Base-by-base conservation (phyloP, 53 echinoderm and acorn worm species). In the Mesocentrotus franciscanus region DNA sequence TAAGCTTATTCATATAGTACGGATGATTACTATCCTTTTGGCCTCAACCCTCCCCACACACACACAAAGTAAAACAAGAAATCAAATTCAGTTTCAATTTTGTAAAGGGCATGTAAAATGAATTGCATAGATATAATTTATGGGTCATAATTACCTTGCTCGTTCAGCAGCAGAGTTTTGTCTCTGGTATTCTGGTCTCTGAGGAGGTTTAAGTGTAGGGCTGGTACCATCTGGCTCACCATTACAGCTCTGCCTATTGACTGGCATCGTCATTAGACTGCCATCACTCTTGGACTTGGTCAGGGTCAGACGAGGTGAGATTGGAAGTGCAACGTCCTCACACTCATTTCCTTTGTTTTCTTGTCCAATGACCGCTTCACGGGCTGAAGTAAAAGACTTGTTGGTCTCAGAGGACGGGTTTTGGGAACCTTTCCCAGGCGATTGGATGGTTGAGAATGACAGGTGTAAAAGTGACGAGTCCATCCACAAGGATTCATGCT, bases 361-460 rank as follows among this genome's bases (percentile, higher is more conserved):
- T 20, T 72, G 92, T 17, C 26, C 32, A n/a, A 33, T 33, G 64
- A 36, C 35, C 1, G 49, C 30, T 74, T 56, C 92, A n/a, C 22
- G 16, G 1, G 83, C 81, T 13, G 81, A 17, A 13, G 83, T 61
- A 39, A 83, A 79, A 32, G 93, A 93, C 84, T 93, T 35, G 24
- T 61, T 81, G 59, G 93, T 61, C 49, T 93, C 79, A 30, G 93
- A 59, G 33, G 59, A 30, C 10, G 79, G 60, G 13, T 59, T 39
- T 16, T 60, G 29, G 11, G 60, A 59, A 17, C 56, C 62, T 39
- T 94, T 85, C 6, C 5, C 22, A 18, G 95, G 85, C 24, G 95
- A 94, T 66, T 94, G 95, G 89, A 94, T 94, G 68, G 95, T 87
- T 49, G 95, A 94, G 36, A 94, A 87, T 10, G 95, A 94, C 68